Evolutionary conservation across 2,113 vertebrate species (phyloP).

Genomic region (Phrynocephalus versicolor): DNA sequence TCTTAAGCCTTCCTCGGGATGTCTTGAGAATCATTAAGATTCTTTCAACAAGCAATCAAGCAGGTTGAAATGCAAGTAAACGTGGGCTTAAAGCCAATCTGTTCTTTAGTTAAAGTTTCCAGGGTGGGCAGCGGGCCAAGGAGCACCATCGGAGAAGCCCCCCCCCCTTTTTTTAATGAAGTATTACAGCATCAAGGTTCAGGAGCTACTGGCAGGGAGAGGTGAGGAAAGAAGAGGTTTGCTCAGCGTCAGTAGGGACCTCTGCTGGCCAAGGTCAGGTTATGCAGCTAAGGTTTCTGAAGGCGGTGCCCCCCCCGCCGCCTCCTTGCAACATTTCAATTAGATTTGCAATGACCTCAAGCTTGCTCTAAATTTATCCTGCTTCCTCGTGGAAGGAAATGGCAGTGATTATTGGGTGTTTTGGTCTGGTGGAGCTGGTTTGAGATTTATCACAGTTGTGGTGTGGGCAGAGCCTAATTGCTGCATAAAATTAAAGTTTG

Average conservation of each 20-base stretch:
- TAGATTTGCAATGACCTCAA: neutral
- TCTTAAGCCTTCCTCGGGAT: neutral
- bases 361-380: neutral
- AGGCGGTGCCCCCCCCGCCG: neutral
- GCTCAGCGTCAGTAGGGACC: conserved; percentile 16
- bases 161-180: neutral
- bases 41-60: neutral
- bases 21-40: neutral
- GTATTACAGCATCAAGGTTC: neutral
- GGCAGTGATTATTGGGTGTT: neutral
- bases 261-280: neutral
- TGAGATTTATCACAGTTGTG: neutral
- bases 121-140: neutral
- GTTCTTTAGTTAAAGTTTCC: neutral
- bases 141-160: neutral
- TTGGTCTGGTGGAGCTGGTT: neutral
- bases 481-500: neutral
- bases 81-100: neutral
- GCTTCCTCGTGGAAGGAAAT: neutral
- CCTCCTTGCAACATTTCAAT: neutral
- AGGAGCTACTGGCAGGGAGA: neutral
- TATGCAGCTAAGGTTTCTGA: neutral
- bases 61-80: neutral
- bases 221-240: neutral
- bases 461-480: neutral